Percentiles rank a stretch among this genome's conserved stretches.
These are phyloP conservation scores for Drosophila mettleri DNA, from an alignment of 2,888 invertebrate genomes.

Conservation along the genomic window DNA sequence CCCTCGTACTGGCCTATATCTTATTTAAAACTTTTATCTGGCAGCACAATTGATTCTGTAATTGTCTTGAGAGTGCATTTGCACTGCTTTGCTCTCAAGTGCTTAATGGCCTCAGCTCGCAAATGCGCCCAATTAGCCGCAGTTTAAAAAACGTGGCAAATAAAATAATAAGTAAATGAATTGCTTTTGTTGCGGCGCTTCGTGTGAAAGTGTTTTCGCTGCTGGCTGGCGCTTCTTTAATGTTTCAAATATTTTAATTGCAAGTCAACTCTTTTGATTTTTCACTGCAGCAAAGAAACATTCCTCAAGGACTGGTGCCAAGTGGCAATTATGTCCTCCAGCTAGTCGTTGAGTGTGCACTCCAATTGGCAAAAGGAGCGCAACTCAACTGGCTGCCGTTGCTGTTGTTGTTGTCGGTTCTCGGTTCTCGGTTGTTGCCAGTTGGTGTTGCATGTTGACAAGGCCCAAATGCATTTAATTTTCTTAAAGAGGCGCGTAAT, in stretches of 20 bases:
- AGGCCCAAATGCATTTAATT: constrained; percentile 79
- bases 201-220: neutral
- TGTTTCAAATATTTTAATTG: constrained; percentile 69
- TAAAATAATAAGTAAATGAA: constrained; percentile 40
- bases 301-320: constrained; percentile 56
- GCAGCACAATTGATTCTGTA: constrained; percentile 18
- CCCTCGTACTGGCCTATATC: neutral
- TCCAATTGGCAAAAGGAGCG: constrained; percentile 54
- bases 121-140: constrained; percentile 36
- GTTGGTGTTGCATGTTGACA: constrained; percentile 65
- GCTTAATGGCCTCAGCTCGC: constrained; percentile 14
- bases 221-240: constrained; percentile 36
- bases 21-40: constrained; percentile 9
- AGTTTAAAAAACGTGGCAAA: neutral
- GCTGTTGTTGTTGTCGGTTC: constrained; percentile 25
- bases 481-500: constrained; percentile 78
- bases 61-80: constrained; percentile 7
- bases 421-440: constrained; percentile 27
- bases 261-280: constrained; percentile 67
- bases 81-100: constrained; percentile 14
- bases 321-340: constrained; percentile 75
- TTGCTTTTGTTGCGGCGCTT: constrained; percentile 7
- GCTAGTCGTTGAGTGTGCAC: constrained; percentile 49
- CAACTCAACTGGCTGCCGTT: constrained; percentile 5
- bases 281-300: constrained; percentile 52